Conservation (phyloP, 2,888 invertebrate genomes). For the Epirrhoe tristata region DNA sequence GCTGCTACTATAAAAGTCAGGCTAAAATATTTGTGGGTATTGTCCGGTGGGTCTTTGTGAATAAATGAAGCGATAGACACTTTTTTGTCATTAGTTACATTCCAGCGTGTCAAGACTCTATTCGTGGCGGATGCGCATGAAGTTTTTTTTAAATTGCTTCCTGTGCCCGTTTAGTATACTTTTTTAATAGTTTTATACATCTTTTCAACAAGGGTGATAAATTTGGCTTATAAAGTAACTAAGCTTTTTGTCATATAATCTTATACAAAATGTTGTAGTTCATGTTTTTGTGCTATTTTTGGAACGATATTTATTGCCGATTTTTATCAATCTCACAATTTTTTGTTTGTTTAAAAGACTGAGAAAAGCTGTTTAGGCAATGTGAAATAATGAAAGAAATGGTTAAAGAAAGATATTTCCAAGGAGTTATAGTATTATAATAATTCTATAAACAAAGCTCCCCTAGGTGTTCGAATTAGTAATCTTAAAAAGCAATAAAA, state of each 20-base stretch:
- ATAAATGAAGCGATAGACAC: slow-evolving; percentile 71
- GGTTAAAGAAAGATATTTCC: too few species aligned
- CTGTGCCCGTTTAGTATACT: slow-evolving; percentile 63
- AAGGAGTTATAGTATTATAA: too few species aligned
- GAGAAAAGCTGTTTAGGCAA: too few species aligned
- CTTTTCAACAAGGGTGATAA: slow-evolving; percentile 63
- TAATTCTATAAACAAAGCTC: not conserved
- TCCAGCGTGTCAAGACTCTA: slow-evolving; percentile 69
- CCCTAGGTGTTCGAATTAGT: slow-evolving; percentile 42
- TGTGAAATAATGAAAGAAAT: too few species aligned
- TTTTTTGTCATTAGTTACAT: slow-evolving; percentile 67
- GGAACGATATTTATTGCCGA: slow-evolving; percentile 32
- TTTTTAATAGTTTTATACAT: slow-evolving; percentile 74
- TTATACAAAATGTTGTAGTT: slow-evolving; percentile 4
- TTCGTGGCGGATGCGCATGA: slow-evolving; percentile 72
- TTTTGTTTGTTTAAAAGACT: not conserved
- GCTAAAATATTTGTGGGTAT: slow-evolving; percentile 76
- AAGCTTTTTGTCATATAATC: slow-evolving; percentile 45
- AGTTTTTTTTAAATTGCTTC: slow-evolving; percentile 73
- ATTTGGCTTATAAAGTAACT: slow-evolving; percentile 66
- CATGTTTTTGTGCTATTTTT: slow-evolving; percentile 21
- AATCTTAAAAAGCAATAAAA: slow-evolving; percentile 53
- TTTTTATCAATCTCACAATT: slow-evolving; percentile 22
- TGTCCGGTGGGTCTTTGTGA: slow-evolving; percentile 70
- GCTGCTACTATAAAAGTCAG: slow-evolving; percentile 74